Evolutionary conservation across 2,797 vertebrate species (phyloP).

Genomic region (Ctenopoma kingsleyae): DNA sequence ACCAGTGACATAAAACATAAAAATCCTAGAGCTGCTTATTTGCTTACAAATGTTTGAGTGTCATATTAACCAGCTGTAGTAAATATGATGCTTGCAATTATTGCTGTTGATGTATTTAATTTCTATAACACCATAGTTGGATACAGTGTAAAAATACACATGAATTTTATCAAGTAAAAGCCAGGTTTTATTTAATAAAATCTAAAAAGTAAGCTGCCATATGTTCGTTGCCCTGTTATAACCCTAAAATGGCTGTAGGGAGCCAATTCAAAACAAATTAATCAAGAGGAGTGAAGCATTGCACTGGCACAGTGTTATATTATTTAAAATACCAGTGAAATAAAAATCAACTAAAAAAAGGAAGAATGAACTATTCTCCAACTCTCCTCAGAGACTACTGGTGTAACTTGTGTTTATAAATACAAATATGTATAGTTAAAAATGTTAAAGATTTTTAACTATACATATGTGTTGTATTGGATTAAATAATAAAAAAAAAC

Average conservation of each 20-base stretch:
- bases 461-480: no score
- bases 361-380: not conserved
- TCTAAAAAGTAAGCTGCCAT: not conserved
- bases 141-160: not conserved
- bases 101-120: not conserved
- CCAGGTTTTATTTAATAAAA: constrained; percentile 16
- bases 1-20: constrained; percentile 22
- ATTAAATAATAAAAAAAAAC: no score
- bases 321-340: constrained; percentile 3
- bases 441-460: no score
- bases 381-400: not conserved
- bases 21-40: constrained; percentile 16
- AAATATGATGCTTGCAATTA: constrained; percentile 1
- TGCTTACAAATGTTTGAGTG: constrained; percentile 7
- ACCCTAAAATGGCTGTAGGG: not conserved
- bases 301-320: not conserved
- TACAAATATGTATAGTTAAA: no score
- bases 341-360: not conserved
- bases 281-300: constrained; percentile 8
- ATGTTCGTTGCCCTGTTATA: constrained; percentile 9
- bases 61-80: constrained; percentile 10
- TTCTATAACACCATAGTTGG: not conserved
- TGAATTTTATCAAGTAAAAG: not conserved
- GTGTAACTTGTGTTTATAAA: not conserved
- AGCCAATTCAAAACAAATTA: constrained; percentile 1